These are phyloP conservation scores for Formica exsecta DNA, from an alignment of 1,140 invertebrate genomes.

Conservation along the genomic window DNA sequence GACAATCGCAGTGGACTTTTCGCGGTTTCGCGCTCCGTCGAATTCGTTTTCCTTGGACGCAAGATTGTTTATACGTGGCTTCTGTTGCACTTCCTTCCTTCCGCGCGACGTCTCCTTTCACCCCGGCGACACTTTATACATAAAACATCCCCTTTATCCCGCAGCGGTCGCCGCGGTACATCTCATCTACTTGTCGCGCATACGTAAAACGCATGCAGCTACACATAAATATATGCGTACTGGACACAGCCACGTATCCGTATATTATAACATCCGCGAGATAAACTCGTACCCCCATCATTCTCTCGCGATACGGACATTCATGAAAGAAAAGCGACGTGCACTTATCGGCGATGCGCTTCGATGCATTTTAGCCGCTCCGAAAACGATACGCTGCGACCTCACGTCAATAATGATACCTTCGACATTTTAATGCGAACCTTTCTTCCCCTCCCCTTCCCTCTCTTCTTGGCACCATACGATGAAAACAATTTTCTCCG, in stretches of 20 bases:
- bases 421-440: conserved; percentile 49
- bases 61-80: conserved; percentile 14
- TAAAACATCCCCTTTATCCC: conserved; percentile 46
- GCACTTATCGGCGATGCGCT: conserved; percentile 34
- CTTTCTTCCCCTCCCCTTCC: too few species aligned
- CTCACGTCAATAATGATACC: background rate
- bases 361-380: conserved; percentile 37
- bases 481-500: conserved; percentile 24
- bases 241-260: background rate
- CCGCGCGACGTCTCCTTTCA: conserved; percentile 25
- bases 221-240: background rate
- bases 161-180: background rate
- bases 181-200: background rate
- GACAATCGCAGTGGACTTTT: conserved; percentile 32
- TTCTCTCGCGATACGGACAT: conserved; percentile 25
- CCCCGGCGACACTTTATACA: conserved; percentile 41
- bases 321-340: background rate
- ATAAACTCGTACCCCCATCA: background rate
- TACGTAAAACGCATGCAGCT: conserved; percentile 2
- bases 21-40: conserved; percentile 39
- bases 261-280: background rate
- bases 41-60: conserved; percentile 11
- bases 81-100: conserved; percentile 34
- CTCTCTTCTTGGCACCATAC: background rate
- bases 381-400: conserved; percentile 4